These are phyloP conservation scores for Lepus europaeus DNA, from an alignment of 2,113 vertebrate species.

Conservation along the genomic window DNA sequence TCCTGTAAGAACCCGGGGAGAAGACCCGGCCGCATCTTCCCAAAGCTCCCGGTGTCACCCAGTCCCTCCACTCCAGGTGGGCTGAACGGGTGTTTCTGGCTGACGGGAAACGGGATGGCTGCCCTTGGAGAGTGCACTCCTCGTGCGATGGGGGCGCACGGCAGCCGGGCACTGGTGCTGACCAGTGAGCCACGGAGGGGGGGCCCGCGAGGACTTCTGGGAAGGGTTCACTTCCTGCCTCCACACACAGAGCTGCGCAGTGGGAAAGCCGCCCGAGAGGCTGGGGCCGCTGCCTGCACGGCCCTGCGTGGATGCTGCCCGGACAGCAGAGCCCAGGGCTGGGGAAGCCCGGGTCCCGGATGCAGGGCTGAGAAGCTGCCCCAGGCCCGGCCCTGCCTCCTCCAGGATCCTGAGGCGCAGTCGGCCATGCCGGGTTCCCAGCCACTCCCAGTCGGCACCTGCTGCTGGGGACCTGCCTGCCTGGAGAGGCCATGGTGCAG, in stretches of 20 bases:
- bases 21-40: not conserved
- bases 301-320: not conserved
- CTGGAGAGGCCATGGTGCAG: not conserved
- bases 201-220: not conserved
- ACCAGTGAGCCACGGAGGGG: not conserved
- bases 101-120: not conserved
- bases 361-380: not conserved
- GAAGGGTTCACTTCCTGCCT: not conserved
- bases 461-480: not conserved
- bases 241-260: not conserved
- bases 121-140: not conserved
- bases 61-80: not conserved
- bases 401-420: not conserved
- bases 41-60: not conserved
- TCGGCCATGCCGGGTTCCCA: not conserved
- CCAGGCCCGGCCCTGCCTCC: not conserved
- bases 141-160: no score
- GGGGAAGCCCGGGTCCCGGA: not conserved
- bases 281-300: not conserved
- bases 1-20: not conserved
- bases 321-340: accelerated
- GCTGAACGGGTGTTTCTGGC: not conserved
- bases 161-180: not conserved
- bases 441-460: not conserved
- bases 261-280: not conserved